Evolutionary conservation across 2,797 vertebrate species (phyloP), one percentile per base, ranked within the genome.

Genomic region (Scolopax bukidnonensis): DNA sequence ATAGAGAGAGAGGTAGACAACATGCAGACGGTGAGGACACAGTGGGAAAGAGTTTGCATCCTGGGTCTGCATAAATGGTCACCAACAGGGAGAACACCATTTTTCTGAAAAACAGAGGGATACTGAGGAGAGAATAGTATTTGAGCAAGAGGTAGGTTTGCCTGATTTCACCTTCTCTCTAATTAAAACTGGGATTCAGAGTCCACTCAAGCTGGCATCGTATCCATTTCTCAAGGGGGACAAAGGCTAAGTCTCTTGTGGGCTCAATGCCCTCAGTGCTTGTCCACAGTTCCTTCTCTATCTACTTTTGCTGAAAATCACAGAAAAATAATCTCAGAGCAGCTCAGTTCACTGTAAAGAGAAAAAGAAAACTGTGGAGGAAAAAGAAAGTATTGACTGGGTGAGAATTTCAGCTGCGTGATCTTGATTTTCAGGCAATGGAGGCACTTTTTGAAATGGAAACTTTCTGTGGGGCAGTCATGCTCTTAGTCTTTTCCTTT

Each of bases 141-240:
- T 90, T 95, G 74, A 89, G 81, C 81, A 81, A 93, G 90, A 95
- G 96, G 94, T 96, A 95, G 86, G 94, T 96, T 94, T 0, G 0
- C 53, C 84, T 84, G 75, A 83, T 95, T 95, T 94, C 86, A 89
- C 47, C 78, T 89, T 94, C 57, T 90, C 30, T 87, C 45, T 91
- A 60, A 71, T 75, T 87, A 65, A 87, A 94, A 79, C 33, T 40
- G 67, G 53, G 25, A 89, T 89, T 87, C 68, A 61, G 74, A 76
- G 68, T 92, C 38, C 61, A 45, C 50, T 83, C 57, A 74, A 77
- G 43, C 51, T 89, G 64, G 43, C 24, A 30, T 30, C 33, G 19
- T 87, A 75, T 75, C 1, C 4, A 21, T 87, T 94, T 93, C 60
- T 94, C 75, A 80, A 56, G 82, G 36, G 36, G 10, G 18, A 68